phyloP scores from a whole-genome alignment of 2,797 vertebrate genomes.

The Nothura maculosa region DNA sequence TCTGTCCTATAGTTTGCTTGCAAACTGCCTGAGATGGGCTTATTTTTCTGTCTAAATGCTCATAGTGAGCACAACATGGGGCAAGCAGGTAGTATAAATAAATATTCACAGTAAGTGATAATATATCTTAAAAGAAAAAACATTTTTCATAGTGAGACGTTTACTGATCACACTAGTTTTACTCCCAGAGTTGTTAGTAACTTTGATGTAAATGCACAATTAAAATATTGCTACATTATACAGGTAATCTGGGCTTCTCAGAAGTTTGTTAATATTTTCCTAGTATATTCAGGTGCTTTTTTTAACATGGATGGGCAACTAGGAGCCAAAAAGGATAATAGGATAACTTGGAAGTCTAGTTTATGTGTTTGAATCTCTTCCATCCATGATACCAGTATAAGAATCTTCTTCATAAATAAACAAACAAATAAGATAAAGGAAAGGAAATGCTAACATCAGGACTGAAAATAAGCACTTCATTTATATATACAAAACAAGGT shows the following conservation, averaged over 20 bases:
- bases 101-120: background rate
- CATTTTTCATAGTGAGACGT: background rate
- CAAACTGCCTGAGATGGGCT: background rate
- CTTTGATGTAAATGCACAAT: background rate
- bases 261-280: background rate
- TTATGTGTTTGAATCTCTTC: background rate
- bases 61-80: background rate
- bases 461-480: background rate
- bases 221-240: background rate
- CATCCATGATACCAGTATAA: background rate
- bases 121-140: background rate
- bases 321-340: background rate
- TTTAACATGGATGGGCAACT: background rate
- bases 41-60: background rate
- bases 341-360: background rate
- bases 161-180: background rate
- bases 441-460: background rate
- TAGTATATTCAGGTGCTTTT: background rate
- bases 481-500: background rate
- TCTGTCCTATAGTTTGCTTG: background rate
- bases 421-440: background rate
- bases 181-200: background rate
- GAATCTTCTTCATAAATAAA: background rate
- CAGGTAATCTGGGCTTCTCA: background rate
- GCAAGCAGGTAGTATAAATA: background rate